Conservation (phyloP, 2,113 vertebrate species). For the Sula dactylatra region DNA sequence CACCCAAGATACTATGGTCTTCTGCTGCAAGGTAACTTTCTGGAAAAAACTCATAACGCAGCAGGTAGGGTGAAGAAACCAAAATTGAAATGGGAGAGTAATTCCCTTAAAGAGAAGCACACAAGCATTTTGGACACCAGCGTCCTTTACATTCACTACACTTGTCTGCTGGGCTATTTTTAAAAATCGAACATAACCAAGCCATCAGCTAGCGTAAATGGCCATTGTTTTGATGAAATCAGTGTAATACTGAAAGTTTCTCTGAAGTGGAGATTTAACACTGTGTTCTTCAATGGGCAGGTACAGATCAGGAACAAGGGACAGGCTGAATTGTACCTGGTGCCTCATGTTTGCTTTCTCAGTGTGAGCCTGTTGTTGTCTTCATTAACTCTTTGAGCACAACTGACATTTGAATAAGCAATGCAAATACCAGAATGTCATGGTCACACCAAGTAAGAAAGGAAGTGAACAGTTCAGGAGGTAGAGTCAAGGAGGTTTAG, state of each 20-base stretch:
- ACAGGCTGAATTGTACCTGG: not conserved
- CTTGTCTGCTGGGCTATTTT: not conserved
- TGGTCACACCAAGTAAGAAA: not conserved
- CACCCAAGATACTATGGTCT: slow-evolving; percentile 31
- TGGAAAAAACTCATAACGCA: not conserved
- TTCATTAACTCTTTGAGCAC: not conserved
- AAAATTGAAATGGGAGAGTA: slow-evolving; percentile 52
- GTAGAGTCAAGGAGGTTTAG: not conserved
- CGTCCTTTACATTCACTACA: not conserved
- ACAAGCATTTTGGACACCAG: not conserved
- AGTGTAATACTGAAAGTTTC: not conserved
- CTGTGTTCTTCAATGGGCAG: not conserved
- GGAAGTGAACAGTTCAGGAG: not conserved
- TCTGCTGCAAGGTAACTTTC: slow-evolving; percentile 35
- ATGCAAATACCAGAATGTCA: not conserved
- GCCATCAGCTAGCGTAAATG: not conserved
- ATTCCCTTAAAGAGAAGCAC: not conserved
- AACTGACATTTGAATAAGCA: not conserved
- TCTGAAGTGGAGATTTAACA: not conserved
- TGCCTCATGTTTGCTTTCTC: not conserved
- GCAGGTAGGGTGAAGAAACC: slow-evolving; percentile 9
- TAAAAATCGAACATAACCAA: not conserved
- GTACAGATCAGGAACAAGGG: not conserved
- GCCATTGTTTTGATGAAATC: not conserved
- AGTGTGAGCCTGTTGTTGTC: not conserved